phyloP scores from a whole-genome alignment of 2,113 vertebrate genomes.

The Tragelaphus strepsiceros region DNA sequence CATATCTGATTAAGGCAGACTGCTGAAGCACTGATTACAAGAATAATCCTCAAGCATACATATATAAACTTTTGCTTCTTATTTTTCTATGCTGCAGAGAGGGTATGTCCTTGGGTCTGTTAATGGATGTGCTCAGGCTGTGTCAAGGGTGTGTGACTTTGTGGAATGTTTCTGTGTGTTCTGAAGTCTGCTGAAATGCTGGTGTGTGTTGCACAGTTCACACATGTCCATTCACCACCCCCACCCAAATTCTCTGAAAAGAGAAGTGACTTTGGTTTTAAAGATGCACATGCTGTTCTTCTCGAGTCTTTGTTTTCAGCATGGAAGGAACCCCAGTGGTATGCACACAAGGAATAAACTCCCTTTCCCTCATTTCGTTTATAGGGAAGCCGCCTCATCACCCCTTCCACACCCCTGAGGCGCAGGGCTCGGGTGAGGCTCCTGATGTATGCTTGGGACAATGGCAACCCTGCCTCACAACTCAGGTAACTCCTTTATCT shows the following conservation, averaged over 20 bases:
- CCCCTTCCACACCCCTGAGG: not conserved
- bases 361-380: slow-evolving; percentile 10
- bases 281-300: not conserved
- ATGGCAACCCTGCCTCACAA: slow-evolving; percentile 80
- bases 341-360: not conserved
- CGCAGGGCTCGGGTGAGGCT: slow-evolving; percentile 32
- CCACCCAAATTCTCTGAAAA: not conserved
- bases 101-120: not conserved
- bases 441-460: slow-evolving; percentile 75
- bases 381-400: slow-evolving; percentile 31
- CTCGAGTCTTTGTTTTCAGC: not conserved
- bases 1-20: not conserved
- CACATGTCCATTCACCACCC: not conserved
- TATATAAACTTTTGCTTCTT: not conserved
- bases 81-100: not conserved
- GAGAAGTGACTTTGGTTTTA: no score
- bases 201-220: not conserved
- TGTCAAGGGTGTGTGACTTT: not conserved
- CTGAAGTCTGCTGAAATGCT: no score
- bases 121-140: rapidly evolving
- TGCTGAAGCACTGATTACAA: not conserved
- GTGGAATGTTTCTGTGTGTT: no score
- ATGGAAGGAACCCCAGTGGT: not conserved
- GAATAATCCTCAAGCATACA: not conserved
- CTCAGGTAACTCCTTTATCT: slow-evolving; percentile 82